Percentiles rank a stretch among this genome's conserved stretches.
Conservation (phyloP, 2,888 invertebrate species). For the Theretra japonica region DNA sequence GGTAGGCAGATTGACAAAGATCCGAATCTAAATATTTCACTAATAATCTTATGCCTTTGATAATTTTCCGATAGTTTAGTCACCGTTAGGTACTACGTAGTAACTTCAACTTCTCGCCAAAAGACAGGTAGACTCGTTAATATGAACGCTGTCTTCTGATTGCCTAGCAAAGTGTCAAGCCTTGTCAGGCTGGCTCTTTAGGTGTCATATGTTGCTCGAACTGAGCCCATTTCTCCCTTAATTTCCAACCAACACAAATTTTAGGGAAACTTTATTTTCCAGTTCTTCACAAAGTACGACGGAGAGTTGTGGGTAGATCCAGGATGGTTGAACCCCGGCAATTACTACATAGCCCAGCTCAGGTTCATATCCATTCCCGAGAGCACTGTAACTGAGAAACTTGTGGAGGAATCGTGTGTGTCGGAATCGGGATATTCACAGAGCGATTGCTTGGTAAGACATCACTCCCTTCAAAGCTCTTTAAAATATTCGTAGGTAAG, state of each 20-base stretch:
- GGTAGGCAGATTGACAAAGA: constrained; percentile 47
- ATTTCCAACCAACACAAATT: too few relatives aligned
- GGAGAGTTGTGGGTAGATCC: constrained; percentile 57
- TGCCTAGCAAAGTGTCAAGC: too few relatives aligned
- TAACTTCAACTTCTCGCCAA: background rate
- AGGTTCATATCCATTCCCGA: constrained; percentile 56
- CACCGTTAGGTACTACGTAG: too few relatives aligned
- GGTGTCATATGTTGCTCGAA: too few relatives aligned
- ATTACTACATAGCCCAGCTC: constrained; percentile 56
- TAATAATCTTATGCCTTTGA: background rate
- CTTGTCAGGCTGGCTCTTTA: too few relatives aligned
- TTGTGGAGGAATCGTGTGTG: constrained; percentile 50
- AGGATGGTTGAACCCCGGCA: constrained; percentile 51
- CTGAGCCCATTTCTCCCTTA: too few relatives aligned
- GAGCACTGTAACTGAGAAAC: constrained; percentile 45
- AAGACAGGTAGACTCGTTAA: background rate
- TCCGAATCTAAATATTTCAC: too few relatives aligned
- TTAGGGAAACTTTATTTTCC: constrained; percentile 28
- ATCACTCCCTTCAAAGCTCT: too few relatives aligned
- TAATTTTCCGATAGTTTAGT: too few relatives aligned
- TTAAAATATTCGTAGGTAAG: too few relatives aligned
- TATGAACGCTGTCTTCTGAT: too few relatives aligned
- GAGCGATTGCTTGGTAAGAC: constrained; percentile 52
- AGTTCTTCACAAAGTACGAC: constrained; percentile 63
- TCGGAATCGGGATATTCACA: constrained; percentile 47